A percentile compares a stretch with the other conserved stretches of the same genome.
phyloP scores from a whole-genome alignment of 2,113 vertebrate species.

The Suncus etruscus region DNA sequence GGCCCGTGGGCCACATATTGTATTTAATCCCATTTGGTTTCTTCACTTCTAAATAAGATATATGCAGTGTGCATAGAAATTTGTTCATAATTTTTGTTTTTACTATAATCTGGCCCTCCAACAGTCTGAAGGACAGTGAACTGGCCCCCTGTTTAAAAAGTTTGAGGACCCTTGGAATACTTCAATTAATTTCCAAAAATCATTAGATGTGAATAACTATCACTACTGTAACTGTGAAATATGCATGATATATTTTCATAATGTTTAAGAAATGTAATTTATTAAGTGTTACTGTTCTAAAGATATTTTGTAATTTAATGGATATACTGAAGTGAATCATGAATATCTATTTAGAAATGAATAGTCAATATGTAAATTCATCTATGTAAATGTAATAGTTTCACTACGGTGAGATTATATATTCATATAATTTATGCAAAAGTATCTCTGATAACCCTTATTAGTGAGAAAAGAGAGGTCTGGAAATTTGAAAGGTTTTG shows the following conservation, averaged over 20 bases:
- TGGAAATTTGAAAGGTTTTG: constrained; percentile 46
- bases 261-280: constrained; percentile 60
- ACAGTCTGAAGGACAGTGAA: no score
- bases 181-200: constrained; percentile 57
- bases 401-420: constrained; percentile 38
- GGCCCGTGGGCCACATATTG: no score
- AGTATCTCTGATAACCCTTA: constrained; percentile 37
- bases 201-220: background rate
- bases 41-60: no score
- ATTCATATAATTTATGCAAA: constrained; percentile 47
- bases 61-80: no score
- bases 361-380: constrained; percentile 33
- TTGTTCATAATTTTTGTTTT: no score
- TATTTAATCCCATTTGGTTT: no score
- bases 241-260: constrained; percentile 59
- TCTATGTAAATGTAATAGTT: constrained; percentile 60
- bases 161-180: no score
- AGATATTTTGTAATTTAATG: constrained; percentile 45
- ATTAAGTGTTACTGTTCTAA: constrained; percentile 50
- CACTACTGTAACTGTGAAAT: constrained; percentile 11
- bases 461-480: constrained; percentile 22
- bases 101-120: no score
- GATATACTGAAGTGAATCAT: background rate
- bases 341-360: constrained; percentile 59
- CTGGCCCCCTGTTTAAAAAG: no score